These are phyloP conservation scores for Armadillidium nasatum DNA, from an alignment of 1,140 invertebrate genomes.

Conservation along the genomic window DNA sequence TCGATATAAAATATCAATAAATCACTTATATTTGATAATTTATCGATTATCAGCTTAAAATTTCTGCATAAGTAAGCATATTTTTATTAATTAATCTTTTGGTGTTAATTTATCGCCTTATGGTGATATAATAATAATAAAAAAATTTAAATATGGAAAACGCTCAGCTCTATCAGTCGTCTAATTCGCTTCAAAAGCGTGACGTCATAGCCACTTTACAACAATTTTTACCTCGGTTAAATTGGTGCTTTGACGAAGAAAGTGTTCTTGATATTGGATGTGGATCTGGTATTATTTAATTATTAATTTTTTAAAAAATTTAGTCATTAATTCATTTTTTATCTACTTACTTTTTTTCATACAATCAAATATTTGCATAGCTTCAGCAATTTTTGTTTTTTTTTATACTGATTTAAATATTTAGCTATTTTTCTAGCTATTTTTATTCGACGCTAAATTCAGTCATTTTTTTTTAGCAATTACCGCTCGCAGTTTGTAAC, in stretches of 20 bases:
- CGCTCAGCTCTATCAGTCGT: slow-evolving; percentile 59
- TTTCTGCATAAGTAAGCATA: no score
- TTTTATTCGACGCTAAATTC: not conserved
- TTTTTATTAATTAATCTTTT: no score
- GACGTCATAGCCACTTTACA: slow-evolving; percentile 63
- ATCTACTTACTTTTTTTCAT: not conserved
- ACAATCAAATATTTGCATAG: not conserved
- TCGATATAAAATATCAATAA: no score
- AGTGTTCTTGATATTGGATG: slow-evolving; percentile 70
- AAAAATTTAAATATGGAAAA: slow-evolving; percentile 57
- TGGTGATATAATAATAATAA: no score
- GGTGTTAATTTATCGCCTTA: no score
- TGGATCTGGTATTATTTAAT: slow-evolving; percentile 58
- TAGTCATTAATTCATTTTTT: not conserved
- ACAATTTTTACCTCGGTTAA: slow-evolving; percentile 58
- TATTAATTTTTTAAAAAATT: not conserved
- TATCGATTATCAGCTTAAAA: no score
- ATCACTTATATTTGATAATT: no score
- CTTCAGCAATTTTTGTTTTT: not conserved
- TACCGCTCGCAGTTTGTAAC: no score
- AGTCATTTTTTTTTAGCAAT: no score
- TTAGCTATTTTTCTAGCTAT: not conserved
- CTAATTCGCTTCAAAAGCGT: slow-evolving; percentile 62
- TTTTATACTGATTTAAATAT: not conserved
- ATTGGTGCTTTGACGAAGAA: slow-evolving; percentile 55